Evolutionary conservation across 2,888 invertebrate genomes (phyloP), one percentile per base, ranked within the genome.

Genomic region (Mythimna lalbum): DNA sequence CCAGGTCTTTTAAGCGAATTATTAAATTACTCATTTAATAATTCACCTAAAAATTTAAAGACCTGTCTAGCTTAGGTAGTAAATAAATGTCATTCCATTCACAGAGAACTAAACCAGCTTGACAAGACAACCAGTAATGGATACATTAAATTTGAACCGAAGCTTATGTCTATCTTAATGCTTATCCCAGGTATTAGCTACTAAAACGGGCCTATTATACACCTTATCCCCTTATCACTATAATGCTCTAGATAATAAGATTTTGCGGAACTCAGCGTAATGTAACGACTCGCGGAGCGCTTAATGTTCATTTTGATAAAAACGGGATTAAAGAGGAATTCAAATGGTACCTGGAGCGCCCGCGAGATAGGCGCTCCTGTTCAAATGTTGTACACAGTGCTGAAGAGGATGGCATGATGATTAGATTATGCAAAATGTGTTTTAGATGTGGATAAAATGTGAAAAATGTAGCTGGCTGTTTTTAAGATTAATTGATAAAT

Each of bases 261-360:
- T 69, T 76, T 43, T 36, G 19, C 47, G 69, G 60, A 78, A 79
- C 55, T 69, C 53, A 43, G 49, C 17, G 68, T 66, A 79, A 79
- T 73, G 73, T 67, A 73, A 74, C 69, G 70, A 61, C 59, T 61
- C 50, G 63, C 43, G 52, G 47, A 66, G 60, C 62, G 75, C 67
- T 65, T 78, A 81, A 78, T 76, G 80, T 76, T 70, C 76, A 53
- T 79, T 80, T 86, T 81, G 78, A 84, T 84, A 79, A 81, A 80
- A 84, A 77, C 62, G 53, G 61, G 63, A 86, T 87, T 81, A 77
- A 79, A 76, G 23, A 77, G 60, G 71, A 77, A 75, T 80, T 82
- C 68, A 72, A 80, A 81, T 71, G 67, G 72, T 77, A 80, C 78
- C 85, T 82, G 74, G 39, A 66, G 75, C 77, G 73, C 77, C 80